A percentile compares a stretch with the other conserved stretches of the same genome.
These are phyloP conservation scores for Oreonectes daqikongensis DNA, from an alignment of 2,797 vertebrate genomes.

Conservation along the genomic window DNA sequence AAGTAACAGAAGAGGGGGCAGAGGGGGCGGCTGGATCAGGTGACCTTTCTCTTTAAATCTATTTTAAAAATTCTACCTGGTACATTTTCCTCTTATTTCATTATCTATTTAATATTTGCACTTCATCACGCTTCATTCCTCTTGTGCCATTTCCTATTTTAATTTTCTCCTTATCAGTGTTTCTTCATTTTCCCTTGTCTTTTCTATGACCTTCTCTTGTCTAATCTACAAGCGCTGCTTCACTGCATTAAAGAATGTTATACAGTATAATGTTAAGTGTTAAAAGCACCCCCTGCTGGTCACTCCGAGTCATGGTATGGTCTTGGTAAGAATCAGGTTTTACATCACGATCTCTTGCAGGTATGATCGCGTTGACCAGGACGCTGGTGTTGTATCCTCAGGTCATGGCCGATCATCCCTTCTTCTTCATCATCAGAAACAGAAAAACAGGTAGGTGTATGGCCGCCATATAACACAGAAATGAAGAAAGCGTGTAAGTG, in stretches of 20 bases:
- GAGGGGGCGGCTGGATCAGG: slow-evolving; percentile 94
- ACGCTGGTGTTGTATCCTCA: slow-evolving; percentile 95
- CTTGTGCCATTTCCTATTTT: not conserved
- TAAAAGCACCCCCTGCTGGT: slow-evolving; percentile 54
- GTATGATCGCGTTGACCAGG: slow-evolving; percentile 93
- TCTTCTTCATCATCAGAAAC: slow-evolving; percentile 94
- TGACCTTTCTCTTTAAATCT: slow-evolving; percentile 62
- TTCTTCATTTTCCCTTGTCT: not conserved
- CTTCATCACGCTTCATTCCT: not conserved
- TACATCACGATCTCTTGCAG: slow-evolving; percentile 65
- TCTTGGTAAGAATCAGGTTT: not conserved
- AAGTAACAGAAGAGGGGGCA: slow-evolving; percentile 96
- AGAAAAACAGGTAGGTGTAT: slow-evolving; percentile 88
- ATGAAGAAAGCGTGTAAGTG: not conserved
- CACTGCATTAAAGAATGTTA: slow-evolving; percentile 23
- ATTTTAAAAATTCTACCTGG: not conserved
- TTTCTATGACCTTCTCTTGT: slow-evolving; percentile 1
- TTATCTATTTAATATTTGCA: not conserved
- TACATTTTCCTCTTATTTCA: not conserved
- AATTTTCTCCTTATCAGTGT: not conserved
- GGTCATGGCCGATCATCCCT: slow-evolving; percentile 96
- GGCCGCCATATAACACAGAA: not conserved
- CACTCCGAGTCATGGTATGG: not conserved
- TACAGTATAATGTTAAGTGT: slow-evolving; percentile 30
- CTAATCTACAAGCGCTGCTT: not conserved